These are phyloP conservation scores for Hiodon tergisus DNA, from an alignment of 2,113 vertebrate species.

Conservation along the genomic window DNA sequence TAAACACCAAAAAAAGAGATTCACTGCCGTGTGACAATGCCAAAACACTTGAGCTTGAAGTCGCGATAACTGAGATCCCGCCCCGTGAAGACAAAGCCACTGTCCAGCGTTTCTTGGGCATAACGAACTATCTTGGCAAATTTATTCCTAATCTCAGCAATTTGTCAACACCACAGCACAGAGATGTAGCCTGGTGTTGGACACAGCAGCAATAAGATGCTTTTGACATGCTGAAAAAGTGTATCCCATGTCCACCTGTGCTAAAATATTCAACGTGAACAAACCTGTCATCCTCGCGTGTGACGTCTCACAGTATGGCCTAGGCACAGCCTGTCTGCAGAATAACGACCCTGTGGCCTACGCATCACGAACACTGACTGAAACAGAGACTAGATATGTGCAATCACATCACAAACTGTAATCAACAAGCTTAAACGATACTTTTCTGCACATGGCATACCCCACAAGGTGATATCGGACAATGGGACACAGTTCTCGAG, in stretches of 20 bases:
- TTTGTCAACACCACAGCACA: slow-evolving; percentile 16
- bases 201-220: neutral
- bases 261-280: neutral
- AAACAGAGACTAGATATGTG: slow-evolving; percentile 7
- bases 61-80: neutral
- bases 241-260: neutral
- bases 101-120: slow-evolving; percentile 13
- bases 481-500: neutral
- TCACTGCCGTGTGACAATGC: neutral
- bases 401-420: no score
- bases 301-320: neutral
- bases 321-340: neutral
- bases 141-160: slow-evolving; percentile 13
- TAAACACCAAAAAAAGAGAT: neutral
- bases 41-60: slow-evolving; percentile 7
- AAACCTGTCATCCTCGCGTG: slow-evolving; percentile 16
- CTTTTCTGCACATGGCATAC: slow-evolving; percentile 2
- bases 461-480: neutral
- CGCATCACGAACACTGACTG: neutral
- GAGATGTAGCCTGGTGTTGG: neutral
- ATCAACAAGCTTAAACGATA: slow-evolving; percentile 2
- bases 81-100: neutral
- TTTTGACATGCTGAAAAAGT: neutral
- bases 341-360: slow-evolving; percentile 11
- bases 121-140: slow-evolving; percentile 21